Base-by-base conservation (phyloP, 2,113 vertebrate species). In the Phalacrocorax pelagicus region DNA sequence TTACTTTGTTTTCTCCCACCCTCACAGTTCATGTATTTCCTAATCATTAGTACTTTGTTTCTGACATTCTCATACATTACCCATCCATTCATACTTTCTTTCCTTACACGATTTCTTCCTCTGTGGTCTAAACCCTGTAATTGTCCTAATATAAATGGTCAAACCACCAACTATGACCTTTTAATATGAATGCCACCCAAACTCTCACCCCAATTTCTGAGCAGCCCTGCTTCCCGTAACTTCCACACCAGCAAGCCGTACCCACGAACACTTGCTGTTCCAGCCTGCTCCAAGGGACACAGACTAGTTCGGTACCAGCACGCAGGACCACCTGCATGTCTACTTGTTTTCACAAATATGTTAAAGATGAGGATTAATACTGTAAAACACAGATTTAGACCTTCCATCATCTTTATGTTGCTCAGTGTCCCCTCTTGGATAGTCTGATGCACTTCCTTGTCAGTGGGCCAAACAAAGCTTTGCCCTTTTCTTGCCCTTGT, bases 241-340 rank as follows among this genome's bases (percentile, higher is more conserved):
- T 27, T 24, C 77, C 59, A 38, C 0, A 6, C 7, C 27, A 1
- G 0, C 1, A 2, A 63, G 65, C 49, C 2, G 5, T 11, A 6
- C 42, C 65, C 15, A 19, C 3, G 8, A 17, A 38, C 38, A 44
- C 0, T 0, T 17, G 47, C 72, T 70, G 52, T 18, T 13, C 20
- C 67, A 71, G 58, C 19, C 91, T 42, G 51, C 49, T 34, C 40
- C 27, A 10, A 26, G 47, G 32, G 19, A 74, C 40, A 15, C 0
- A 16, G 62, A 15, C 27, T 3, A 3, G 62, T 8, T 36, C 8
- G 9, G 21, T 9, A 24, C 32, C 40, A 36, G 29, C 3, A 11
- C 0, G 18, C 70, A 70, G 58, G 21, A 52, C 10, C 1, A 16
- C 26, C 11, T 8, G 1, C 62, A 47, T 26, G 18, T 2, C 58